Percentiles rank a stretch among this genome's conserved stretches.
Conservation (phyloP, 2,888 invertebrate species). For the Perizoma affinitatum region DNA sequence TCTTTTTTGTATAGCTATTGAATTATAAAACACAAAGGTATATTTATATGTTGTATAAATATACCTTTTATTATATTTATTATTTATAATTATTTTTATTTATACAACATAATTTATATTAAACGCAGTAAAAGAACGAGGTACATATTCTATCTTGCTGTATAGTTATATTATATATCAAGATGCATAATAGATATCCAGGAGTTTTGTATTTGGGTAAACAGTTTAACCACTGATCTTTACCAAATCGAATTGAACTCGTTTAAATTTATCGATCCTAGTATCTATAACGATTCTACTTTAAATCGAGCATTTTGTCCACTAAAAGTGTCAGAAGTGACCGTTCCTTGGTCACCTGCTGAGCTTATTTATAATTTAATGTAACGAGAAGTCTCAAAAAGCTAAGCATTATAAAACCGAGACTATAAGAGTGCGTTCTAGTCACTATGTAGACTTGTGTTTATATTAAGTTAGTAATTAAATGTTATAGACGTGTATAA, state of each 20-base stretch:
- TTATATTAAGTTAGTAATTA: constrained; percentile 1
- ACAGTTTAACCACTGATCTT: constrained; percentile 7
- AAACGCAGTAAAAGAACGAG: no score
- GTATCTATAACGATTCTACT: constrained; percentile 31
- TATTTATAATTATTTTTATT: no score
- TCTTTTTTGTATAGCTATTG: no score
- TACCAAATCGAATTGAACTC: constrained; percentile 5
- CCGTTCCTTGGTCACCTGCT: constrained; percentile 34
- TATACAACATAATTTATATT: no score
- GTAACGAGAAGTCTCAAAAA: constrained; percentile 11
- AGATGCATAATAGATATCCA: no score
- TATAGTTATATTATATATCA: no score
- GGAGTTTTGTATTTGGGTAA: neutral
- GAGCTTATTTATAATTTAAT: constrained; percentile 17
- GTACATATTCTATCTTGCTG: no score
- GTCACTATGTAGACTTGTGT: constrained; percentile 1
- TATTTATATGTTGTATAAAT: no score
- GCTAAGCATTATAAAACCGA: constrained; percentile 5
- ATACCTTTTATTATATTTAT: no score
- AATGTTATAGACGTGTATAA: no score
- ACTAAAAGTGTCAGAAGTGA: constrained; percentile 33
- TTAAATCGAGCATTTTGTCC: constrained; percentile 33
- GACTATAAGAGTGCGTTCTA: constrained; percentile 4
- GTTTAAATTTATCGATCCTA: constrained; percentile 19
- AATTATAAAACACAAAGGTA: no score